Conservation (phyloP, 2,888 invertebrate species). For the Taenaris catops region DNA sequence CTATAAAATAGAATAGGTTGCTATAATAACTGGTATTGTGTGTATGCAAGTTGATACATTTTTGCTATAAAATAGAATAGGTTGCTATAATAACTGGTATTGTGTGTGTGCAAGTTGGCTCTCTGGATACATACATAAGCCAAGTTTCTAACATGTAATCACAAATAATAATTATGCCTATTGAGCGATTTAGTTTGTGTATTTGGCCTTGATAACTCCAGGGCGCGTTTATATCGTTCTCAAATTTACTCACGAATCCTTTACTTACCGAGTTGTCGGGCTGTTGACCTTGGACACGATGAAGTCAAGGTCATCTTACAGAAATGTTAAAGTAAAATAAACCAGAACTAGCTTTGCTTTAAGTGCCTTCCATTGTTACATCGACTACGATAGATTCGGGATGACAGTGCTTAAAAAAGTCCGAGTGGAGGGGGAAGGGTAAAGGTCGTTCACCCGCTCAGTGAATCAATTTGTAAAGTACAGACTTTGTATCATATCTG, state of each 20-base stretch:
- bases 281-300: constrained; percentile 50
- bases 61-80: too few relatives aligned
- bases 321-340: constrained; percentile 38
- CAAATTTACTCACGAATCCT: constrained; percentile 5
- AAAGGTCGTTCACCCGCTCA: constrained; percentile 56
- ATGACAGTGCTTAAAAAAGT: constrained; percentile 54
- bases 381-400: constrained; percentile 56
- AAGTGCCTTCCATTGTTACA: constrained; percentile 56
- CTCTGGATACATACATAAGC: too few relatives aligned
- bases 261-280: constrained; percentile 3
- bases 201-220: neutral
- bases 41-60: too few relatives aligned
- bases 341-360: constrained; percentile 34
- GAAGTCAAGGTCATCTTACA: constrained; percentile 58
- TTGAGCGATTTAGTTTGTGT: too few relatives aligned
- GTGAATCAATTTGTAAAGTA: constrained; percentile 53
- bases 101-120: too few relatives aligned
- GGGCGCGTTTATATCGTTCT: constrained; percentile 4
- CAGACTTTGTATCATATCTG: constrained; percentile 31
- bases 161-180: too few relatives aligned
- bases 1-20: too few relatives aligned
- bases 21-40: too few relatives aligned
- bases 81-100: too few relatives aligned
- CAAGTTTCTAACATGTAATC: too few relatives aligned
- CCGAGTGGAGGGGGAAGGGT: constrained; percentile 44